Percentiles rank a stretch among this genome's conserved stretches.
phyloP scores from a whole-genome alignment of 2,888 invertebrate species.

The Pemphredon lugubris region DNA sequence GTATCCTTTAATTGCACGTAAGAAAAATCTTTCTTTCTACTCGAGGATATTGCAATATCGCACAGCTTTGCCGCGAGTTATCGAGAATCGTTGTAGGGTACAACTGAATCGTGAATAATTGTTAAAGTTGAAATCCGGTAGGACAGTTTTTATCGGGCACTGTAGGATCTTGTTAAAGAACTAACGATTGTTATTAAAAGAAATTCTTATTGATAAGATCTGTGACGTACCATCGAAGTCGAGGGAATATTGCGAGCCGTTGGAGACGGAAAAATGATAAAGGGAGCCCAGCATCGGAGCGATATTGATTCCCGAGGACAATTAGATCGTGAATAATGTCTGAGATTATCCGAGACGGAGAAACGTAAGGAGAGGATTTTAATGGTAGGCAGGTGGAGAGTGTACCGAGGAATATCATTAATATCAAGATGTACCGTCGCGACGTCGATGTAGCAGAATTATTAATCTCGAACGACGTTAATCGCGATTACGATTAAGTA shows the following conservation, averaged over 20 bases:
- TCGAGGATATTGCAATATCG: too few species aligned
- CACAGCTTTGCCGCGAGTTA: too few species aligned
- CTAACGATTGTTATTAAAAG: conserved; percentile 10
- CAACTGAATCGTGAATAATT: conserved; percentile 6
- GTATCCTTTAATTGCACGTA: too few species aligned
- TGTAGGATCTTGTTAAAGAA: not conserved
- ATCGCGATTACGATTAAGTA: too few species aligned
- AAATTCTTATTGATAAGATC: conserved; percentile 6
- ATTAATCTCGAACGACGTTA: too few species aligned
- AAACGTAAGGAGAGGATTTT: conserved; percentile 5
- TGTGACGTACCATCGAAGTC: not conserved
- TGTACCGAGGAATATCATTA: too few species aligned
- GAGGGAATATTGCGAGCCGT: not conserved
- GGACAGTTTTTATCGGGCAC: not conserved
- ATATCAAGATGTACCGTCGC: too few species aligned
- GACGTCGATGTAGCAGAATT: too few species aligned
- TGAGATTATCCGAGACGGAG: not conserved
- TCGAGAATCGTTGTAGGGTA: not conserved
- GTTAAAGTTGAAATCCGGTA: not conserved
- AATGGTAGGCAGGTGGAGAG: too few species aligned
- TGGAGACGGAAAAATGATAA: not conserved
- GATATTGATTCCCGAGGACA: conserved; percentile 4
- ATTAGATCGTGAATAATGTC: conserved; percentile 22
- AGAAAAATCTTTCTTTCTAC: too few species aligned
- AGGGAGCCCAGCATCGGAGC: conserved; percentile 13